Evolutionary conservation across 2,888 invertebrate species (phyloP).

Genomic region (Trimorus sp.): DNA sequence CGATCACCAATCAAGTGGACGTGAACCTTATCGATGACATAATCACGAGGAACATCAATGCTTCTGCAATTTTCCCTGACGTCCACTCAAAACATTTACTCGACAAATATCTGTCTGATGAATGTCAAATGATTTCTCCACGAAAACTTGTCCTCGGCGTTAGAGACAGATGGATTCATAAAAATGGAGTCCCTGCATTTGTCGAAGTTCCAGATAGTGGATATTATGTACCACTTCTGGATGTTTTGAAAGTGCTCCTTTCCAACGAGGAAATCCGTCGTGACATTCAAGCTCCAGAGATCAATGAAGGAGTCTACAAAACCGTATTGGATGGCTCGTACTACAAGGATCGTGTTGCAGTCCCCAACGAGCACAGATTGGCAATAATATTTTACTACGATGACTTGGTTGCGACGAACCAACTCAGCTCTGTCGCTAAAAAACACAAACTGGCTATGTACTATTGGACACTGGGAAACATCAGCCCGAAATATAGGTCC

Average conservation of each 20-base stretch:
- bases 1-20: background rate
- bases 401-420: constrained; percentile 28
- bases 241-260: constrained; percentile 54
- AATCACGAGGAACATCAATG: background rate
- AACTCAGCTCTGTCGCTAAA: constrained; percentile 24
- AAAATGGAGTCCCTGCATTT: constrained; percentile 8
- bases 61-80: constrained; percentile 12
- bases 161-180: constrained; percentile 3
- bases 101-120: no score
- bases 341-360: constrained; percentile 32
- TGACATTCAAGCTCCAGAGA: constrained; percentile 37
- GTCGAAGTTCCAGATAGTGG: constrained; percentile 42
- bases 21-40: constrained; percentile 6
- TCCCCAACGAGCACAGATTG: background rate
- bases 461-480: constrained; percentile 36
- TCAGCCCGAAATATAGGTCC: constrained; percentile 26
- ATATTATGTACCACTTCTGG: constrained; percentile 56
- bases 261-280: constrained; percentile 53
- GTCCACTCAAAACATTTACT: constrained; percentile 19
- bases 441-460: constrained; percentile 45
- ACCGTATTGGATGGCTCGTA: constrained; percentile 20
- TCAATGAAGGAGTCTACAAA: constrained; percentile 9
- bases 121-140: constrained; percentile 27
- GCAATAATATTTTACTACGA: constrained; percentile 9
- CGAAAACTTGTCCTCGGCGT: background rate